Base-by-base conservation (phyloP, 2,888 invertebrate species). In the Dusona sp. region DNA sequence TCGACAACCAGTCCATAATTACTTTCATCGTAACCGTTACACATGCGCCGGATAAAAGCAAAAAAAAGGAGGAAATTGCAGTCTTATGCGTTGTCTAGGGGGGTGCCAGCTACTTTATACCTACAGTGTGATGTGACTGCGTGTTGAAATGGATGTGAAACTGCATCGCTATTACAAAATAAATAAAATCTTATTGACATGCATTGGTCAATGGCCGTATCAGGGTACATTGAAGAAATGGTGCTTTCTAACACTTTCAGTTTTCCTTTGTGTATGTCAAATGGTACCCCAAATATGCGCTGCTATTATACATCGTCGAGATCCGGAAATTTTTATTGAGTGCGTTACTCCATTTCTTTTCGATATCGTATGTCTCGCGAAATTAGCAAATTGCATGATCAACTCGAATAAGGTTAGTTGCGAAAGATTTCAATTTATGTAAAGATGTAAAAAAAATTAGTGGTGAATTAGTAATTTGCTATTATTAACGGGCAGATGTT, bases 191-290 rank as follows among this genome's bases (percentile, higher is more conserved):
- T 84, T 86, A 22, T 51, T 86, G 78, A 64, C 67, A 19, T 29
- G 13, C 13, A 74, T 81, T 33, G 86, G 86, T 25, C 81, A 65
- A 68, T 86, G 86, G 86, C 86, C 86, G 19, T 79, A 74, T 64
- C 86, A 86, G 29, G 38, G 22, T 33, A 73, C 8, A 42, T 33
- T 45, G 7, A 9, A 9, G 25, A 81, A 84, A 29, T 16, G 38
- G 1, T 1, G 22, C 9, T 65, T 38, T 38, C 45, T 80, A 13
- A n/a, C 51, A 9, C 1, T 80, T 45, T n/a, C 67, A 42, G 0
- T 67, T 2, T 75, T 79, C n/a, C 29, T 83, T 6, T 75, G 36
- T 48, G 19, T 19, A 19, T 61, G 29, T 29, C 77, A 80, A 77
- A 61, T 75, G 29, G 45, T 67, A 11, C 83, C 86, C 4, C 83